Percentiles rank a stretch among this genome's conserved stretches.
phyloP scores from a whole-genome alignment of 2,888 invertebrate species.

The Drosophila acutilabella region DNA sequence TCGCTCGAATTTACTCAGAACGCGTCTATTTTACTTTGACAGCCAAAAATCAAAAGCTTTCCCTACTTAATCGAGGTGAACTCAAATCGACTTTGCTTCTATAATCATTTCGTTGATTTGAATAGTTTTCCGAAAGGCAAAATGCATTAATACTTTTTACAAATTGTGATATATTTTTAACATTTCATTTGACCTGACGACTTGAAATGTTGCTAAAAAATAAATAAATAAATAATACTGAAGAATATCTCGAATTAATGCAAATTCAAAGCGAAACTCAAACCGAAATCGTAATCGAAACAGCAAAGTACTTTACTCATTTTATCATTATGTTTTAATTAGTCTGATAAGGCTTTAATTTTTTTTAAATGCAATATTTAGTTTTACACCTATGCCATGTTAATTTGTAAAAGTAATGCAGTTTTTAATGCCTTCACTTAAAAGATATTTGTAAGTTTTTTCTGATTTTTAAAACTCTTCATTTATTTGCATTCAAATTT shows the following conservation, averaged over 20 bases:
- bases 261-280: slow-evolving; percentile 24
- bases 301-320: slow-evolving; percentile 70
- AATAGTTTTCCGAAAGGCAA: slow-evolving; percentile 60
- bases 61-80: slow-evolving; percentile 28
- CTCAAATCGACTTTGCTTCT: slow-evolving; percentile 4
- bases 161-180: slow-evolving; percentile 83
- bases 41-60: slow-evolving; percentile 67
- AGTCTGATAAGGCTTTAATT: slow-evolving; percentile 64
- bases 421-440: slow-evolving; percentile 51
- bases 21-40: slow-evolving; percentile 55
- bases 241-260: slow-evolving; percentile 24
- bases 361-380: slow-evolving; percentile 72
- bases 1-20: slow-evolving; percentile 62
- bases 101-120: slow-evolving; percentile 33
- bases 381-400: slow-evolving; percentile 71
- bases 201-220: slow-evolving; percentile 67
- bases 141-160: slow-evolving; percentile 79
- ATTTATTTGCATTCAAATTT: slow-evolving; percentile 16
- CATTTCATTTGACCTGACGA: slow-evolving; percentile 76
- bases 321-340: slow-evolving; percentile 20
- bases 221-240: slow-evolving; percentile 35
- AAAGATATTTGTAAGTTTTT: slow-evolving; percentile 47
- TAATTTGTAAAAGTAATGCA: slow-evolving; percentile 73
- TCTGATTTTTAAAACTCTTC: slow-evolving; percentile 16
- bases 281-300: slow-evolving; percentile 38